phyloP scores from a whole-genome alignment of 2,113 vertebrate species.

The Athene noctua region DNA sequence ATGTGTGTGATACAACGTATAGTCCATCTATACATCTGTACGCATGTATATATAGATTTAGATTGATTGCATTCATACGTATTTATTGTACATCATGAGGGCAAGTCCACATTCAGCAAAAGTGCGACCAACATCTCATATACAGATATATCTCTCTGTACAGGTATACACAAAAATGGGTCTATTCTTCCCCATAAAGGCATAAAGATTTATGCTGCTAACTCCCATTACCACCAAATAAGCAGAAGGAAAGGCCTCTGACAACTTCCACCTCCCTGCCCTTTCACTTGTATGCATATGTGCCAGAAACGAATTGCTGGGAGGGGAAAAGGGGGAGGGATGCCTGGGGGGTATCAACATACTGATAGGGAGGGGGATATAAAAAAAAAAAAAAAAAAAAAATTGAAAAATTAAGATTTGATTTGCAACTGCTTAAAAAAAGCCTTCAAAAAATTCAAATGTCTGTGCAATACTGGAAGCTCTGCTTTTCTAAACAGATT shows the following conservation, averaged over 20 bases:
- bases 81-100: conserved; percentile 72
- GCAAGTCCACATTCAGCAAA: conserved; percentile 76
- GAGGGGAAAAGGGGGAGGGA: not conserved
- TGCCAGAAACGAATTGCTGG: conserved; percentile 56
- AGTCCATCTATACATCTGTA: conserved; percentile 12
- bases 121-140: conserved; percentile 71
- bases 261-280: conserved; percentile 58
- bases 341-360: conserved; percentile 5
- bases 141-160: conserved; percentile 75
- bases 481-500: conserved; percentile 42
- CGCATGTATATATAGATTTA: conserved; percentile 67
- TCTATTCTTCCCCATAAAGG: conserved; percentile 52
- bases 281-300: conserved; percentile 60
- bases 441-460: conserved; percentile 15
- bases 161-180: conserved; percentile 72
- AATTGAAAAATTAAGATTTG: not conserved
- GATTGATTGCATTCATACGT: conserved; percentile 58
- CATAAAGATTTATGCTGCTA: conserved; percentile 65
- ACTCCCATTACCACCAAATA: conserved; percentile 61
- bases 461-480: conserved; percentile 17
- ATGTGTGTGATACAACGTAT: not conserved
- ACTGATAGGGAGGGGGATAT: conserved; percentile 7
- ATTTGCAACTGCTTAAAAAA: conserved; percentile 38
- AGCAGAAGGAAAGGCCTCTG: conserved; percentile 72
- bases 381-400: not conserved